Evolutionary conservation across 2,888 invertebrate genomes (phyloP), one percentile per base, ranked within the genome.

Genomic region (Digitonthophagus gazella): DNA sequence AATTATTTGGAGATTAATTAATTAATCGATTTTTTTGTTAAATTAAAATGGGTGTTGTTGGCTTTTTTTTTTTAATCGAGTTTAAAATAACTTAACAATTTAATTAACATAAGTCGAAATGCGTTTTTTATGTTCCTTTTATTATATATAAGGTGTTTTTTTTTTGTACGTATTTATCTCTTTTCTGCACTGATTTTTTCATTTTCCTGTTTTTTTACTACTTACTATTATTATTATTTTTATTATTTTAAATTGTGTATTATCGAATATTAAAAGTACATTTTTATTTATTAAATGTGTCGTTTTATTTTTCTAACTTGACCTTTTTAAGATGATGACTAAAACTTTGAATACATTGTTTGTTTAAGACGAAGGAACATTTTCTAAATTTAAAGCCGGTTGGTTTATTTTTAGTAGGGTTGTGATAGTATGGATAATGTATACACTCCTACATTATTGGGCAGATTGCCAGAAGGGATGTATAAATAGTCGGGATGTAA

Each of bases 1-100:
- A 91, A 81, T 86, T 95, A 72, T 95, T 94, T 83, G 94, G 94
- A 75, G 93, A 94, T 84, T 95, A 91, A 82, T 44, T 22, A 15
- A 11, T 55, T 14, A 28, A 58, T 14, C 15, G 18, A n/a, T 65
- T 66, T 18, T 18, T 6, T 44, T 11, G 58, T 58, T 58, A 58
- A 58, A 58, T 58, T 0, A 58, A 18, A 14, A 8, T 19, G 61
- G 15, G 61, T 61, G 61, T 61, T 18, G 18, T 16, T 20, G 57
- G 65, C 67, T 67, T 61, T 66, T 67, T 69, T 67, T 66, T 57
- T 67, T 65, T 66, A 64, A 66, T 66, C 28, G 16, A 58, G 18
- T 18, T 58, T 58, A 58, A 58, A 58, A 58, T 15, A 65, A 65
- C 15, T 28, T 61, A 14, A 5, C 57, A 57, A 11, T 57, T 15